Conservation (phyloP, 2,113 vertebrate genomes). For the Neoarius graeffei region DNA sequence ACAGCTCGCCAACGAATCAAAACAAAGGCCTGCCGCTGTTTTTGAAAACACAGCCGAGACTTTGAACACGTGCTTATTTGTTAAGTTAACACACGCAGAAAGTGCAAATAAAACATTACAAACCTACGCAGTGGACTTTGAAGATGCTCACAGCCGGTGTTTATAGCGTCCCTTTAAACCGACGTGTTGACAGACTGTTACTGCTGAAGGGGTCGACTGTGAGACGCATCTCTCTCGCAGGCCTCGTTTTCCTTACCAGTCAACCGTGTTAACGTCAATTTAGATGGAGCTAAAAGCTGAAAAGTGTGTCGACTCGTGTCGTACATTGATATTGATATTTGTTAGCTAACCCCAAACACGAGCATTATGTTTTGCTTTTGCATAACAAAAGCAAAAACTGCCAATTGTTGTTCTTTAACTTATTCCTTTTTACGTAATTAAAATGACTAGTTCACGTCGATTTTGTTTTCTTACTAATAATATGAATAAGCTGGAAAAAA, state of each 20-base stretch:
- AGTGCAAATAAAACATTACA: neutral
- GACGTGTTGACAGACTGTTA: neutral
- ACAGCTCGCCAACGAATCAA: constrained; percentile 3
- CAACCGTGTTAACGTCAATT: neutral
- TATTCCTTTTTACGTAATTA: neutral
- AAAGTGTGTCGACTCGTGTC: neutral
- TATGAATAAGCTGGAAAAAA: neutral
- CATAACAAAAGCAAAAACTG: neutral
- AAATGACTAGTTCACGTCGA: no score
- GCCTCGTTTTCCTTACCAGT: neutral
- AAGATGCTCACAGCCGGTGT: neutral
- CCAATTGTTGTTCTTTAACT: neutral
- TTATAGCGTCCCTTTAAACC: neutral
- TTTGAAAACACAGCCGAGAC: neutral
- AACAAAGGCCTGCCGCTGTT: constrained; percentile 5
- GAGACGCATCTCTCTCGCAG: neutral
- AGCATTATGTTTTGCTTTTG: neutral
- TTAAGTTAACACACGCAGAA: neutral
- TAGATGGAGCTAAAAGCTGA: neutral
- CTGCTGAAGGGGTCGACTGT: neutral
- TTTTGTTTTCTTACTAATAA: neutral
- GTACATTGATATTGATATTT: neutral
- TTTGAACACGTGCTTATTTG: neutral
- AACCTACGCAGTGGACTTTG: neutral
- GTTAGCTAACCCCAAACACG: neutral